Percentiles rank a stretch among this genome's conserved stretches.
Conservation (phyloP, 2,113 vertebrate species). For the Ivindomyrus marchei region DNA sequence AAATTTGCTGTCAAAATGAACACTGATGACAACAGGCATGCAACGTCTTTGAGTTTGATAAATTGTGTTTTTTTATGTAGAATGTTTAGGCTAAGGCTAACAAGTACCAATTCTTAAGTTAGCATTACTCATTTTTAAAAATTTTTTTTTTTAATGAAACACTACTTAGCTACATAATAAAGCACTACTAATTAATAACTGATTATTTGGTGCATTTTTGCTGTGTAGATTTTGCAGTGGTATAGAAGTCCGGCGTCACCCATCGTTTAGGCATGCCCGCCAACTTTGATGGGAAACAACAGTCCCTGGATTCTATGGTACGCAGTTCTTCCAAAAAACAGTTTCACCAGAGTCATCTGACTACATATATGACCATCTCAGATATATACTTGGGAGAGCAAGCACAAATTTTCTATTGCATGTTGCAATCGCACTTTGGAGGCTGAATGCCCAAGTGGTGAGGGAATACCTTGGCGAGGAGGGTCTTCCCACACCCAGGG, state of each 20-base stretch:
- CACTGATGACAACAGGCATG: too few relatives aligned
- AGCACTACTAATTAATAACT: too few relatives aligned
- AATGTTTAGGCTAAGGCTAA: too few relatives aligned
- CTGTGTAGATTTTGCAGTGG: too few relatives aligned
- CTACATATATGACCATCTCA: not conserved
- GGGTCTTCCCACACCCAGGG: conserved; percentile 91
- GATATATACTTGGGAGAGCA: not conserved
- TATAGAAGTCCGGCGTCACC: not conserved
- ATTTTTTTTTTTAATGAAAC: too few relatives aligned
- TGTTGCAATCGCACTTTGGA: not conserved
- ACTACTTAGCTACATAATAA: too few relatives aligned
- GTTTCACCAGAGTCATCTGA: not conserved
- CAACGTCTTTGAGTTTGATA: too few relatives aligned
- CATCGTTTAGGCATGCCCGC: not conserved
- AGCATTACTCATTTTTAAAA: too few relatives aligned
- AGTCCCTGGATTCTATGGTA: not conserved
- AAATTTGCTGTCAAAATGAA: too few relatives aligned
- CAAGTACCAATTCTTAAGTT: too few relatives aligned
- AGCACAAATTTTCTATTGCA: not conserved
- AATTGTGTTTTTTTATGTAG: too few relatives aligned
- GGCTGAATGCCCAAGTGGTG: not conserved
- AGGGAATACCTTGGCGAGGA: conserved; percentile 80
- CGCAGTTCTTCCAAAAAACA: not conserved
- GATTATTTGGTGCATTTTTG: not conserved
- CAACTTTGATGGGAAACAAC: not conserved